Evolutionary conservation across 30 jellyfish, hydroid and myxozoan species (phyloP), one percentile per base, ranked within the genome.

Genomic region (Pelagia noctiluca): DNA sequence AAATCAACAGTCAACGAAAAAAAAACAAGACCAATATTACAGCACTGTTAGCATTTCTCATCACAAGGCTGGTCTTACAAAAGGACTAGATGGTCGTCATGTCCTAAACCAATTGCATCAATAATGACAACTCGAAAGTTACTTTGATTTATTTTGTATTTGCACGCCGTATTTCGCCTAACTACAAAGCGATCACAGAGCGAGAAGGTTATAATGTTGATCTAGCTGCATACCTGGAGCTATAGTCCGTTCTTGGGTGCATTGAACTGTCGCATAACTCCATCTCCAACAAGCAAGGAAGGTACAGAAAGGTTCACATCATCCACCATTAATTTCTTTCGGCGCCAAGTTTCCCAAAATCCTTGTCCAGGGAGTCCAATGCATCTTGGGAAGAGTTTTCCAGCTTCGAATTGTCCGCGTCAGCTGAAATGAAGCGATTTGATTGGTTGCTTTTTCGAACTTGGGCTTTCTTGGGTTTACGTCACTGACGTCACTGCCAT

Each of bases 331-430:
- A 22, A 24, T 29, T 78, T 78, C 80, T 81, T 37, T 60, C 82
- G 37, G 25, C 49, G 66, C 62, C 34, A 63, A 50, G 31, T 50
- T 80, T 73, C 89, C 74, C 74, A 65, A 78, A 75, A 53, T 36
- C 33, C 35, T 42, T 1, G 22, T 26, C 8, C 57, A 25, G 35
- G 35, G 21, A 21, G 54, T 50, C 81, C 49, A 80, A 37, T 83
- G 80, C 49, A 63, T 53, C 46, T 66, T 79, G 90, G 90, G 75
- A 52, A 80, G 84, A 77, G 63, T 73, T 66, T 77, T 47, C 29
- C 82, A 80, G 64, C 89, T 78, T 80, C 90, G 90, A 80, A 80
- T 80, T 80, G 67, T 80, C 90, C 90, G 90, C 90, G 90, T 80
- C 71, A 80, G 83, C 83, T 23, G 46, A 46, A 29, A 65, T 11